A percentile compares a stretch with the other conserved stretches of the same genome.
These are phyloP conservation scores for Luscinia luscinia DNA, from an alignment of 2,797 vertebrate genomes.

Conservation along the genomic window DNA sequence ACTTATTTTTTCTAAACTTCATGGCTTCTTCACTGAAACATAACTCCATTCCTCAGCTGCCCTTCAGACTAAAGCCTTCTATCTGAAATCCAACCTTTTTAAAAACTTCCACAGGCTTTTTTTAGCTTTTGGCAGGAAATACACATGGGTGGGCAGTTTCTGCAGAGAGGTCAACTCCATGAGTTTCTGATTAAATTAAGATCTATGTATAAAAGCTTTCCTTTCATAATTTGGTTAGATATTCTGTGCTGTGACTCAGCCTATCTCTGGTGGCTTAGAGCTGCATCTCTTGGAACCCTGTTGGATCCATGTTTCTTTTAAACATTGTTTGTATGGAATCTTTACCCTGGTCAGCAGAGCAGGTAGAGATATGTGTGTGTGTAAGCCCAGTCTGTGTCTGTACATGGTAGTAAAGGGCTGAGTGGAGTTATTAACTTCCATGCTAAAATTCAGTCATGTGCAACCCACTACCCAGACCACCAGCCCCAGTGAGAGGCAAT, in stretches of 20 bases:
- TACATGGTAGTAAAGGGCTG: background rate
- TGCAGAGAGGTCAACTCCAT: background rate
- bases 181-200: constrained; percentile 3
- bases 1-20: background rate
- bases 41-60: background rate
- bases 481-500: background rate
- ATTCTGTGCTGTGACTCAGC: background rate
- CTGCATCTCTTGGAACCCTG: background rate
- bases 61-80: background rate
- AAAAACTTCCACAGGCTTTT: background rate
- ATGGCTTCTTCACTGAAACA: background rate
- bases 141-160: background rate
- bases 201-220: background rate
- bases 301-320: background rate
- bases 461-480: background rate
- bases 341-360: background rate
- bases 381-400: background rate
- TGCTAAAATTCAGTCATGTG: background rate
- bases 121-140: constrained; percentile 2
- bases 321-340: rapidly evolving
- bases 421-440: background rate
- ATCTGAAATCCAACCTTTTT: background rate
- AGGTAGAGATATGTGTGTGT: background rate
- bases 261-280: background rate
- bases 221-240: background rate